Conservation (phyloP, 2,797 vertebrate genomes). For the Cryptoblepharus egeriae region DNA sequence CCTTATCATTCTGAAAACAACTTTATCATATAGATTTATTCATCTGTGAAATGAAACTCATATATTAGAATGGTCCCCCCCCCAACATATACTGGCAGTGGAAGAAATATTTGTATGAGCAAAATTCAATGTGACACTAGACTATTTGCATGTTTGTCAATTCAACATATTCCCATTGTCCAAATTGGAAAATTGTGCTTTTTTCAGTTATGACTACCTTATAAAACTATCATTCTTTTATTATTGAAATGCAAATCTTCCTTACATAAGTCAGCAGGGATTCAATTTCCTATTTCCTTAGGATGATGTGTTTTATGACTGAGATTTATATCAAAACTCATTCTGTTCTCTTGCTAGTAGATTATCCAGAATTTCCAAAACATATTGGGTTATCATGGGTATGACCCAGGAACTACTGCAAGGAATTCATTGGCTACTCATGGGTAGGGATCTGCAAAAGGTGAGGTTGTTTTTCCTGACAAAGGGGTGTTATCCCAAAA, state of each 20-base stretch:
- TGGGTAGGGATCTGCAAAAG: slow-evolving; percentile 15
- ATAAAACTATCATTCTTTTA: slow-evolving; percentile 40
- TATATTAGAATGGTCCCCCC: not conserved
- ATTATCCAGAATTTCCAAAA: slow-evolving; percentile 50
- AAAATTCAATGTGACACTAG: not conserved
- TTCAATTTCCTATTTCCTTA: slow-evolving; percentile 55
- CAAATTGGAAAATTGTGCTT: slow-evolving; percentile 32
- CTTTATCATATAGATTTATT: not conserved
- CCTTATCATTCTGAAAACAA: not conserved
- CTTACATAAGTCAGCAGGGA: slow-evolving; percentile 53
- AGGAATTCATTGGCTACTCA: slow-evolving; percentile 40
- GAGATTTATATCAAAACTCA: slow-evolving; percentile 46
- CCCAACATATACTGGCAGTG: not conserved
- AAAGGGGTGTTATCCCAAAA: too few species aligned
- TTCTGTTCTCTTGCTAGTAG: slow-evolving; percentile 57
- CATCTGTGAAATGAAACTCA: not conserved
- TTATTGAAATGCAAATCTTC: slow-evolving; percentile 49
- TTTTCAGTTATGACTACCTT: slow-evolving; percentile 45
- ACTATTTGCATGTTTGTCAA: slow-evolving; percentile 1
- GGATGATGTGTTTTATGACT: slow-evolving; percentile 36
- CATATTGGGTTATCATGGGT: slow-evolving; percentile 21
- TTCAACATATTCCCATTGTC: not conserved
- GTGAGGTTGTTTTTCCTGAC: too few species aligned
- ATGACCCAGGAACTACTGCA: slow-evolving; percentile 31
- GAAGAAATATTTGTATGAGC: not conserved